A percentile compares a stretch with the other conserved stretches of the same genome.
Conservation (phyloP, 2,113 vertebrate species). For the Corythornis cristatus region DNA sequence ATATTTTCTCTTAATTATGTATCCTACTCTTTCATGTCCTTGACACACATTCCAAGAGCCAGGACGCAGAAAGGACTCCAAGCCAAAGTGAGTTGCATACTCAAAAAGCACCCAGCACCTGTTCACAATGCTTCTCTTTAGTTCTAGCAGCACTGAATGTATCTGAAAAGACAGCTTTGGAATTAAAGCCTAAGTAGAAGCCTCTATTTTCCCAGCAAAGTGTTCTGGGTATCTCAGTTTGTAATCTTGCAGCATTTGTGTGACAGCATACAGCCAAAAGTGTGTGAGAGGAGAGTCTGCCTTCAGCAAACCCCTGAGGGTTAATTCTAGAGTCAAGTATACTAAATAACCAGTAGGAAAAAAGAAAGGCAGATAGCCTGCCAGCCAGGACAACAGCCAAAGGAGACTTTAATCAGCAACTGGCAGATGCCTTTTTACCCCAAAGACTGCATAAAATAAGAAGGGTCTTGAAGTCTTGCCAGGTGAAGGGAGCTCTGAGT, state of each 20-base stretch:
- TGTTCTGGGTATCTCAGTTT: neutral
- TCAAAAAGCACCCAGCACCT: neutral
- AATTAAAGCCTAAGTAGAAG: neutral
- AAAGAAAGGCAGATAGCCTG: neutral
- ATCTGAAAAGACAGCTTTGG: neutral
- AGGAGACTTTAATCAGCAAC: constrained; percentile 38
- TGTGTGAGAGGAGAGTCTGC: neutral
- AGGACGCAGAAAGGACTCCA: neutral
- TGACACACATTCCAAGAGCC: neutral
- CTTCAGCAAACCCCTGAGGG: neutral
- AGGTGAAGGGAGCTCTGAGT: neutral
- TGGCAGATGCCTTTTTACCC: constrained; percentile 3
- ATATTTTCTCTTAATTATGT: neutral
- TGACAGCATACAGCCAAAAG: neutral
- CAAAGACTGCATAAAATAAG: constrained; percentile 24
- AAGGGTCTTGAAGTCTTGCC: constrained; percentile 19
- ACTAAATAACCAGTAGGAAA: constrained; percentile 12
- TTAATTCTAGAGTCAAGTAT: constrained; percentile 24
- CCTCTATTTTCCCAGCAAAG: neutral
- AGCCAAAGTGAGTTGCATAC: neutral
- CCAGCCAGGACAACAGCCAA: constrained; percentile 42
- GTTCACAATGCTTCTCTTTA: neutral
- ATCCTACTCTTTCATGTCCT: neutral
- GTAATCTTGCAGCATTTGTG: neutral
- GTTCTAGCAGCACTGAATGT: neutral